Evolutionary conservation across 2,797 vertebrate species (phyloP), one percentile per base, ranked within the genome.

Genomic region (Acropternis orthonyx): DNA sequence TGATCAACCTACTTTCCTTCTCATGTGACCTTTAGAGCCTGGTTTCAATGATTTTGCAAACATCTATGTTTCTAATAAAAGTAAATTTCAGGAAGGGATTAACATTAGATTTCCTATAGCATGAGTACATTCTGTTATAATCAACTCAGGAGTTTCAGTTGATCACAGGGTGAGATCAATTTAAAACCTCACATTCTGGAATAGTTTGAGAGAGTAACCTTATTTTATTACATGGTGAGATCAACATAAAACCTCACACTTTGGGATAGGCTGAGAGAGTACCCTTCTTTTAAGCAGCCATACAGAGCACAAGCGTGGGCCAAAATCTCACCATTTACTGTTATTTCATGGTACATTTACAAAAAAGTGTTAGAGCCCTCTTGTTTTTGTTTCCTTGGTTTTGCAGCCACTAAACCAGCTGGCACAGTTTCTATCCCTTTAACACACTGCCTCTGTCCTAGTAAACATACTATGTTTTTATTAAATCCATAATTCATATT

Each of bases 401-500:
- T 51, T 23, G 14, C 49, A 81, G 24, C 12, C 48, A 8, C 43
- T 59, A 44, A 87, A 78, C 5, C 43, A 69, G 19, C 28, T 55
- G 59, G 21, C 32, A 46, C 16, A 46, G 39, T 32, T 69, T 12
- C 34, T 69, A 32, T 71, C 44, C 46, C 51, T 94, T 84, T 88
- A 95, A 84, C 16, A 44, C 32, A 12, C 8, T 39, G 11, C 52
- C 67, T 56, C 73, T 81, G 39, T 88, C 74, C 59, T 67, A 79
- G 56, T 36, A 27, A 61, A 44, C 12, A 12, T 54, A 65, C 55
- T 54, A 34, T 49, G 67, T 19, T 86, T 78, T 94, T 95, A 94
- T 96, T 94, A 96, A 96, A 95, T 84, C 67, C 76, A 88, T 96
- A 88, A 91, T 86, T 93, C 89, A 79, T 91, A 56, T 86, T 81